Base-by-base conservation (phyloP, 2,888 invertebrate genomes). In the Drosophila nr. perissopoda region DNA sequence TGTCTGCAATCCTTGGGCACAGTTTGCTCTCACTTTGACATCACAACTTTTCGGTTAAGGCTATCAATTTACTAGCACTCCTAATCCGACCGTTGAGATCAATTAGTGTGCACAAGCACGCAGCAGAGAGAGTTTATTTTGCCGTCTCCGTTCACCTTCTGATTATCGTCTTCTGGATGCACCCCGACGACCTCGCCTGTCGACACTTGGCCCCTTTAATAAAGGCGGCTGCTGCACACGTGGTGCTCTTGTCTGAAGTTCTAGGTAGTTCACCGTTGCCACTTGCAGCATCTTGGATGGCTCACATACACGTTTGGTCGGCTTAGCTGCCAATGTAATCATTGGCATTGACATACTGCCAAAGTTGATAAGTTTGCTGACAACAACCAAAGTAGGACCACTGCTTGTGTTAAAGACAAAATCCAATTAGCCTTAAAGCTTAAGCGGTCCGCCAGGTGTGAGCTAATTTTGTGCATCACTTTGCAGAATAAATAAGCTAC, bases 11-110 rank as follows among this genome's bases (percentile, higher is more conserved):
- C 46, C 33, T 33, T 60, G 59, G 31, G 10, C 29, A 42, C 49
- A 66, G 63, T 56, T 69, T 72, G 63, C 59, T 40, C 67, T 56
- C 69, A 70, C 79, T 70, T 82, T 82, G 82, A 79, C 74, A 78
- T 72, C 25, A 74, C 40, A 82, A 82, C 59, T 79, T 79, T 79
- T 82, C 38, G 67, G 74, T 73, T 73, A 81, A 77, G 74, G 70
- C 84, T 77, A 89, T 83, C 87, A 89, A 83, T 87, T 86, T 83
- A 70, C 74, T 73, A 51, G 74, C 60, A 59, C 65, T 70, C 57
- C 81, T 87, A 83, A 89, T 89, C 78, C 87, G 71, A 59, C 84
- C 87, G 88, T 87, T 83, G 89, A 89, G 83, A 89, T 83, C 83
- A 83, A 89, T 83, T 83, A 89, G 89, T 83, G 84, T 73, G 78